These are phyloP conservation scores for Leguminivora glycinivorella DNA, from an alignment of 1,140 invertebrate genomes.

Conservation along the genomic window DNA sequence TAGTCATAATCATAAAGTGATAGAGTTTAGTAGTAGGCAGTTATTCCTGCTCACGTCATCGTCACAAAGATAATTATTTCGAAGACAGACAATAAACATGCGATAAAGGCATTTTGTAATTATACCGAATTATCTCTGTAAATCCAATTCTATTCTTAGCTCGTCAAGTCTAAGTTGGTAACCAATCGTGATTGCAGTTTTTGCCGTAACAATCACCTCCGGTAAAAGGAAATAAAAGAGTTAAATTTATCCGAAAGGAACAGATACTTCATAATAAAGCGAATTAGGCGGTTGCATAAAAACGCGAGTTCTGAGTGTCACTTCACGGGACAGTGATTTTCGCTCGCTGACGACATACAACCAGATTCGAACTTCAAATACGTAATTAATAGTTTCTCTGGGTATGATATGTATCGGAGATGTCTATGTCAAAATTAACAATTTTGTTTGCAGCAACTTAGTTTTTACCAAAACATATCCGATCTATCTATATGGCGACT, in stretches of 20 bases:
- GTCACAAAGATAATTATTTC: neutral
- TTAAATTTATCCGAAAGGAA: conserved; percentile 25
- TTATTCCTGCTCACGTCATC: neutral
- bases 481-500: no score
- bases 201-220: conserved; percentile 26
- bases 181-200: neutral
- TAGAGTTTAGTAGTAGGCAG: neutral
- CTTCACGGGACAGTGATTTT: conserved; percentile 26
- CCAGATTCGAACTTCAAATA: no score
- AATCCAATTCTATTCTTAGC: conserved; percentile 14
- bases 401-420: no score
- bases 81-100: neutral
- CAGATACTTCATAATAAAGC: conserved; percentile 11
- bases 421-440: no score
- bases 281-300: conserved; percentile 22
- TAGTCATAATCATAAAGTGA: neutral
- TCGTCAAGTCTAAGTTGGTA: neutral
- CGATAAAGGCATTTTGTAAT: neutral
- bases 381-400: no score
- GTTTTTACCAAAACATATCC: no score
- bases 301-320: conserved; percentile 26
- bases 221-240: conserved; percentile 18
- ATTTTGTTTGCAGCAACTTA: no score
- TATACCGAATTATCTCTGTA: neutral
- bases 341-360: conserved; percentile 12